Evolutionary conservation across 2,113 vertebrate species (phyloP).

Genomic region (Promerops cafer): DNA sequence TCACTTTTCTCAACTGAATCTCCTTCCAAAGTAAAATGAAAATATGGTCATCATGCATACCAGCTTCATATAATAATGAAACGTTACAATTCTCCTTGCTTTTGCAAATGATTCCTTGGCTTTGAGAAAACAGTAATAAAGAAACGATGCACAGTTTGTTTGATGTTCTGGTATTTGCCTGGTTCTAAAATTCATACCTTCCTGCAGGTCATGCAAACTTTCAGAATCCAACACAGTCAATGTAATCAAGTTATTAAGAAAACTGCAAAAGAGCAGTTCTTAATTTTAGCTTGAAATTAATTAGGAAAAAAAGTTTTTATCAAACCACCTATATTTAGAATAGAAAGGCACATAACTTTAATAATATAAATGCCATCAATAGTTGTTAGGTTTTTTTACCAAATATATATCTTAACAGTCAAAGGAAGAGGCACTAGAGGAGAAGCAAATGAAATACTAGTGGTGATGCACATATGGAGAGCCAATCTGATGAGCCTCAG

Average conservation of each 20-base stretch:
- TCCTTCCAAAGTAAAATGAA: neutral
- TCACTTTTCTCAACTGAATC: neutral
- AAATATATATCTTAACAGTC: neutral
- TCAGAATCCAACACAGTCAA: neutral
- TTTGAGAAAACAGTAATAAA: neutral
- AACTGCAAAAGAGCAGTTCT: neutral
- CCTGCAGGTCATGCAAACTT: neutral
- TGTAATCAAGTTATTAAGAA: neutral
- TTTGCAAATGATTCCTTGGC: neutral
- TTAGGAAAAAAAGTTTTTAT: neutral
- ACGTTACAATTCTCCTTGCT: neutral
- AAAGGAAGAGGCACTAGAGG: neutral
- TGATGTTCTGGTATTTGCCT: neutral
- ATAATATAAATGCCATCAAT: neutral
- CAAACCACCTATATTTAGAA: neutral
- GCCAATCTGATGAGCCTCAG: slow-evolving; percentile 16
- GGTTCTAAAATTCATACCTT: neutral
- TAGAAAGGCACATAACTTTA: neutral
- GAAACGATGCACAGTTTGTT: neutral
- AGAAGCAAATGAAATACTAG: neutral
- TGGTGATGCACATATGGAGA: slow-evolving; percentile 24
- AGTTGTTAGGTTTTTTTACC: neutral
- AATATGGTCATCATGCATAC: neutral
- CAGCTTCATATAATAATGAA: neutral
- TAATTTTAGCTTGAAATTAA: neutral